Evolutionary conservation across 2,888 invertebrate species (phyloP), one percentile per base, ranked within the genome.

Genomic region (Tiliacea citrago): DNA sequence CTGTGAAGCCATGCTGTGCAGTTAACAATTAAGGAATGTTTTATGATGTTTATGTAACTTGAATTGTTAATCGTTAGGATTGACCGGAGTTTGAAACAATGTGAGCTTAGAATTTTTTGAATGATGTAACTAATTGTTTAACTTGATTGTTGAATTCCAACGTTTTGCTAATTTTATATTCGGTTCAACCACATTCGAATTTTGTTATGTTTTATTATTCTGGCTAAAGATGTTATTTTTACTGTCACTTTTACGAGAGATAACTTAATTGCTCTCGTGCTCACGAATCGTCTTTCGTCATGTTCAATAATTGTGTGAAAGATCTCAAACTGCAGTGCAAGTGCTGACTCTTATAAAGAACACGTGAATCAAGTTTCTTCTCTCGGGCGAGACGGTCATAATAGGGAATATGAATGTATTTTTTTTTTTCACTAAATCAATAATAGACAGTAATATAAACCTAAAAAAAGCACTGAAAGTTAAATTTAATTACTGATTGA

Each of bases 1-100:
- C 62, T 68, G 73, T 42, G 29, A 61, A 67, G 24, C 21, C n/a
- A 12, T 55, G 51, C 24, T 18, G 18, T 24, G 1, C 16, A 29
- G 6, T 45, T 49, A 70, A 42, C 47, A 62, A 66, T 53, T 60
- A 65, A 47, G n/a, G 21, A 61, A 63, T 66, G 42, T 63, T 68
- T 62, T 71, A 71, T 18, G 29, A 51, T 39, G 58, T 67, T 69
- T 80, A 82, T 71, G 53, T 73, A 80, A 84, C 53, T 79, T 80
- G 61, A 79, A 79, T 69, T 53, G 55, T 74, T 76, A 49, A 75
- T 68, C n/a, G 60, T 65, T 53, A 63, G 42, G 10, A 63, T 66
- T 60, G 39, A 45, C 45, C 39, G 45, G 18, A 42, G 51, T 45
- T 81, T 70, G 6, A 39, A 68, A 83, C 57, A 60, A 79, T 83